Conservation (phyloP, 2,888 invertebrate species). For the Psylliodes chrysocephalus region DNA sequence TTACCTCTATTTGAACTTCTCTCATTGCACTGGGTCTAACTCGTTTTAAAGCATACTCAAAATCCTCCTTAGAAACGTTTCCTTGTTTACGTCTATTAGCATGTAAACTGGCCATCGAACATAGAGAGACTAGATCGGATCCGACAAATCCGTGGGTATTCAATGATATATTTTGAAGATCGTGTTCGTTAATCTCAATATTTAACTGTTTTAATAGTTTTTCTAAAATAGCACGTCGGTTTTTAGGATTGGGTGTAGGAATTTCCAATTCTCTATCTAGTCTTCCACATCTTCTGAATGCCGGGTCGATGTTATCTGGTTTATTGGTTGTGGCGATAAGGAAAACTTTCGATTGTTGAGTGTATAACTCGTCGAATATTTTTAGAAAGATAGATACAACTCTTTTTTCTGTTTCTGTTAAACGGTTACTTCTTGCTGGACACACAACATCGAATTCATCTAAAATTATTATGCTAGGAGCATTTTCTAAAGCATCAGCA, state of each 20-base stretch:
- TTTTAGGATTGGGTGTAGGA: constrained; percentile 75
- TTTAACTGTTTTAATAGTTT: constrained; percentile 71
- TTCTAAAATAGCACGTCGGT: constrained; percentile 72
- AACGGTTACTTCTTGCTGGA: constrained; percentile 68
- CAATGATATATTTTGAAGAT: constrained; percentile 74
- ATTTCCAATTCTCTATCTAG: constrained; percentile 86
- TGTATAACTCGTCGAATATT: constrained; percentile 68
- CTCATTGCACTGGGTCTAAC: constrained; percentile 92
- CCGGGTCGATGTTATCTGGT: constrained; percentile 78
- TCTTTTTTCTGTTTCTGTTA: constrained; percentile 77
- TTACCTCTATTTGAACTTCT: constrained; percentile 84
- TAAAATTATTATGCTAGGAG: constrained; percentile 82
- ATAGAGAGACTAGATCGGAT: constrained; percentile 83
- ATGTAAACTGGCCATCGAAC: constrained; percentile 77
- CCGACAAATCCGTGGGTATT: constrained; percentile 91
- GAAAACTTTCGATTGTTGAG: constrained; percentile 66
- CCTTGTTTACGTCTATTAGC: constrained; percentile 65
- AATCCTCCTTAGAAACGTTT: constrained; percentile 65
- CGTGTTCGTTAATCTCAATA: constrained; percentile 68
- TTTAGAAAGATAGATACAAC: constrained; percentile 74
- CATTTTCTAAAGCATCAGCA: constrained; percentile 73
- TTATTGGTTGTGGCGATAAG: constrained; percentile 83
- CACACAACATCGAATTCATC: constrained; percentile 89
- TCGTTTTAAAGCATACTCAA: constrained; percentile 72
- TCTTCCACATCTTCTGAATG: constrained; percentile 81